These are phyloP conservation scores for Catostomus latipinnis DNA, from an alignment of 2,797 vertebrate species.

Conservation along the genomic window DNA sequence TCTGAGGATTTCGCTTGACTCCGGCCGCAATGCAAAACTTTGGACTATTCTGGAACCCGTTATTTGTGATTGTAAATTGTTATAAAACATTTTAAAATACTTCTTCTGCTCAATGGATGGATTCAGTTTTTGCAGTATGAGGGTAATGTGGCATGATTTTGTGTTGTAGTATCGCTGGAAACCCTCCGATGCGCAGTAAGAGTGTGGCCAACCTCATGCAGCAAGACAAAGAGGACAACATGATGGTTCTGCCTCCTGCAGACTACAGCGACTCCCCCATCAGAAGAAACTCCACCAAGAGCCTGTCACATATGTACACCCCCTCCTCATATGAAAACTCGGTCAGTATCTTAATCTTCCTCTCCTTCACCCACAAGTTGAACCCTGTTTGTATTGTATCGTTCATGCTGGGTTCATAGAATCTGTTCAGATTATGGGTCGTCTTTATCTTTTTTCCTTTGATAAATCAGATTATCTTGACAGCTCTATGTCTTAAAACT, in stretches of 20 bases:
- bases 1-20: no score
- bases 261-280: constrained; percentile 80
- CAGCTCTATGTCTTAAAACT: no score
- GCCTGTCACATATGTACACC: constrained; percentile 54
- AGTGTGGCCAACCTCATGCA: constrained; percentile 90
- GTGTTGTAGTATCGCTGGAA: constrained; percentile 42
- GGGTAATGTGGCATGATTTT: constrained; percentile 1
- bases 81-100: no score
- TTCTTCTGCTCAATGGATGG: background rate
- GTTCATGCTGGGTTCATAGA: background rate
- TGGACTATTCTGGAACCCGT: no score
- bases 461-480: no score
- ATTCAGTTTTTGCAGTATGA: background rate
- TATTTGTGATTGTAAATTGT: no score
- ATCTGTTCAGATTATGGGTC: no score
- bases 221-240: constrained; percentile 82
- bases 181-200: constrained; percentile 81
- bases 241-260: constrained; percentile 86
- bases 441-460: no score
- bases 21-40: no score
- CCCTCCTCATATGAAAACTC: constrained; percentile 56
- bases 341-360: constrained; percentile 61
- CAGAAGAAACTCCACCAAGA: constrained; percentile 58
- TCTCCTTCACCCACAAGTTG: constrained; percentile 34
- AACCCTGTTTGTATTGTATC: no score